phyloP scores from a whole-genome alignment of 2,797 vertebrate genomes.

The Morelia viridis region DNA sequence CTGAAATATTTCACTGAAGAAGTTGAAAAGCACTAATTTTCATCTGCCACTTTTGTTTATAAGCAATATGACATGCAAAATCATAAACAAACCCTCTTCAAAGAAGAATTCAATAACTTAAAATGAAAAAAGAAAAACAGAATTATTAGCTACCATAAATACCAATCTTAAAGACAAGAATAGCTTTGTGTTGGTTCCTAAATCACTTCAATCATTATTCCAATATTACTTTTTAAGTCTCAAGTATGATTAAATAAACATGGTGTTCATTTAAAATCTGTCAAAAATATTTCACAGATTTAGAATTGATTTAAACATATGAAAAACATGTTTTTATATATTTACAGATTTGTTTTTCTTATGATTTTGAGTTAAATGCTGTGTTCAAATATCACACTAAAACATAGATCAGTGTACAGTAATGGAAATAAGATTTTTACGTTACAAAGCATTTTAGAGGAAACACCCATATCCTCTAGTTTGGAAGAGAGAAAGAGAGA shows the following conservation, averaged over 20 bases:
- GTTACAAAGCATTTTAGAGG: not conserved
- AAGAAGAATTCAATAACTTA: not conserved
- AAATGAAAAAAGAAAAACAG: not conserved
- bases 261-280: not conserved
- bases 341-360: not conserved
- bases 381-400: not conserved
- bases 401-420: constrained; percentile 1
- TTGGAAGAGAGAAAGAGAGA: not conserved
- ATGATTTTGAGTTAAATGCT: not conserved
- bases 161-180: not conserved
- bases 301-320: not conserved
- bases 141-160: not conserved
- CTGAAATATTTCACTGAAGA: not conserved
- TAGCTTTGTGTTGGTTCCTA: not conserved
- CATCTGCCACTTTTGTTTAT: not conserved
- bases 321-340: not conserved
- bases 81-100: not conserved
- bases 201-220: not conserved
- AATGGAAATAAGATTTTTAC: not conserved
- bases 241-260: not conserved
- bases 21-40: not conserved
- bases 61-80: not conserved
- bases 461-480: not conserved
- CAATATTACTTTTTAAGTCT: not conserved
- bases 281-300: not conserved